Evolutionary conservation across 2,888 invertebrate genomes (phyloP).

Genomic region (Blera fallax): DNA sequence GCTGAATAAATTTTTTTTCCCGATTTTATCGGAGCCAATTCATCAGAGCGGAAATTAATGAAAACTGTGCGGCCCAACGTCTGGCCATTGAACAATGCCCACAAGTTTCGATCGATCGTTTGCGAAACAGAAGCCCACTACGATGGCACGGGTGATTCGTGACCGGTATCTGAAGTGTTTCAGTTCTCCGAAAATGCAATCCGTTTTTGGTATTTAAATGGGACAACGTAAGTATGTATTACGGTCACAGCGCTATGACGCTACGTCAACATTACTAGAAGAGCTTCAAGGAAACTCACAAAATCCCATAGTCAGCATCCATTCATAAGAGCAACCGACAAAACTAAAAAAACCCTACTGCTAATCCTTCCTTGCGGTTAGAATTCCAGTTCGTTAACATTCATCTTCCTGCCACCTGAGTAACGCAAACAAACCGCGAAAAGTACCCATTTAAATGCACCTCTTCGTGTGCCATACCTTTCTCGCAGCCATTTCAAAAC

Average conservation of each 20-base stretch:
- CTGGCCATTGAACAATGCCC: slow-evolving; percentile 42
- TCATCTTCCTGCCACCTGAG: not conserved
- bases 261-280: too few relatives aligned
- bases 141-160: too few relatives aligned
- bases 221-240: too few relatives aligned
- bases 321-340: too few relatives aligned
- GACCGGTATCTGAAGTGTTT: not conserved
- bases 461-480: not conserved
- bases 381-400: not conserved
- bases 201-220: not conserved
- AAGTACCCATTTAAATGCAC: not conserved
- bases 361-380: too few relatives aligned
- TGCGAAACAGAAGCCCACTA: slow-evolving; percentile 56
- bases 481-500: not conserved
- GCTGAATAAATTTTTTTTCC: slow-evolving; percentile 29
- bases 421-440: not conserved
- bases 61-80: slow-evolving; percentile 37
- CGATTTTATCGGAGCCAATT: slow-evolving; percentile 65
- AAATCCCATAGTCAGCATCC: too few relatives aligned
- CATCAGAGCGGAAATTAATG: slow-evolving; percentile 64
- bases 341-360: too few relatives aligned
- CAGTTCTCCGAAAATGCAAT: not conserved
- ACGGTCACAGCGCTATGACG: too few relatives aligned
- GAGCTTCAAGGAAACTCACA: too few relatives aligned
- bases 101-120: slow-evolving; percentile 56